A percentile compares a stretch with the other conserved stretches of the same genome.
phyloP scores from a whole-genome alignment of 2,888 invertebrate genomes.

The Nudaria mundana region DNA sequence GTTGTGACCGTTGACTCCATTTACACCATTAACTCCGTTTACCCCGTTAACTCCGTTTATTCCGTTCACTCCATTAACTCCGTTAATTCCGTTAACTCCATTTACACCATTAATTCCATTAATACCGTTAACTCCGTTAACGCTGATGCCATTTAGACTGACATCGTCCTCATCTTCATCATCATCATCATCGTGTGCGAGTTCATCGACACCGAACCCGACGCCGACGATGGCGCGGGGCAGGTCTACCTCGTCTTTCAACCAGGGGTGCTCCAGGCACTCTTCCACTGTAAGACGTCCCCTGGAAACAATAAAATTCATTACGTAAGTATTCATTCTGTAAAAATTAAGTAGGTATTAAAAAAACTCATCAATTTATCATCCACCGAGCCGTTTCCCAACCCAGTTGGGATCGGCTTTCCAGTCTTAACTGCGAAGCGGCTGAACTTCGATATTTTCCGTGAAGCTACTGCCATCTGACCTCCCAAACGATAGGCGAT shows the following conservation, averaged over 20 bases:
- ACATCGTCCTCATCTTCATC: slow-evolving; percentile 41
- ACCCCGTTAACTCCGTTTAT: slow-evolving; percentile 35
- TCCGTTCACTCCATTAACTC: slow-evolving; percentile 36
- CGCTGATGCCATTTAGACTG: slow-evolving; percentile 32
- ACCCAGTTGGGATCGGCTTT: too few relatives aligned
- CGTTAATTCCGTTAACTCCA: slow-evolving; percentile 35
- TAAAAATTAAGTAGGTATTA: too few relatives aligned
- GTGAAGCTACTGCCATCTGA: too few relatives aligned
- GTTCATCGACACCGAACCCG: slow-evolving; percentile 53
- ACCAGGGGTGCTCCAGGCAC: slow-evolving; percentile 95
- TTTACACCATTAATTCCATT: slow-evolving; percentile 38
- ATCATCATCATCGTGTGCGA: slow-evolving; percentile 52
- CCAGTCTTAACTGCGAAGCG: too few relatives aligned
- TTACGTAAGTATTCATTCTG: too few relatives aligned
- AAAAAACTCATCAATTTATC: too few relatives aligned
- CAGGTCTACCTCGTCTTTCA: slow-evolving; percentile 83
- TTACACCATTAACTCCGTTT: slow-evolving; percentile 37
- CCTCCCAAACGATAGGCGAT: too few relatives aligned
- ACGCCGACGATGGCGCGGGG: slow-evolving; percentile 74
- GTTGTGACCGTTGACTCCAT: slow-evolving; percentile 46
- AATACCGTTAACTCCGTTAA: slow-evolving; percentile 39
- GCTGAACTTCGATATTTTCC: too few relatives aligned
- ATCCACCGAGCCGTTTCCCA: too few relatives aligned
- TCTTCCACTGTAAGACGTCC: slow-evolving; percentile 93
- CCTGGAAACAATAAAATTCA: slow-evolving; percentile 77